Conservation (phyloP, 1,140 invertebrate genomes). For the Bursaphelenchus mucronatus region DNA sequence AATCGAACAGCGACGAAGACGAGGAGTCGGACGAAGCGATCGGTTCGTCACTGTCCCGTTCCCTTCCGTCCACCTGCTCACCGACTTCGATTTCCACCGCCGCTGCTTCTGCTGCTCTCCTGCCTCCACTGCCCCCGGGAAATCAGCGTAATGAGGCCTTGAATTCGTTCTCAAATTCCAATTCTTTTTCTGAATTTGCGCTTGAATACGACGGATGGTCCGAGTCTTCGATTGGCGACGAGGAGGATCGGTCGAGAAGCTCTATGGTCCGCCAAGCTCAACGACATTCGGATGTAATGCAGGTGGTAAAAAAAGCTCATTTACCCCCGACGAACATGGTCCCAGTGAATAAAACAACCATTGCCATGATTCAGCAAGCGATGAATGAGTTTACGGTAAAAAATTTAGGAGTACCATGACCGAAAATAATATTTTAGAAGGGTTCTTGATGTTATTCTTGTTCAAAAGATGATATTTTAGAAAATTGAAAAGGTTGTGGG, state of each 20-base stretch:
- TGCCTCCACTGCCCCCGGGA: too few relatives aligned
- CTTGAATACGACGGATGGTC: not conserved
- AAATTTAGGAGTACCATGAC: not conserved
- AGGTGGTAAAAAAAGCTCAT: not conserved
- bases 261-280: constrained; percentile 6
- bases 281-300: not conserved
- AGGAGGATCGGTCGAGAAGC: not conserved
- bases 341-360: not conserved
- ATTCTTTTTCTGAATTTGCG: not conserved
- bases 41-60: too few relatives aligned
- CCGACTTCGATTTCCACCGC: too few relatives aligned
- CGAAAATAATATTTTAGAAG: not conserved
- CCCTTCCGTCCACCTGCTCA: too few relatives aligned
- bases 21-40: not conserved
- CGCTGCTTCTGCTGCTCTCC: too few relatives aligned
- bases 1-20: constrained; percentile 1
- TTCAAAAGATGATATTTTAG: not conserved
- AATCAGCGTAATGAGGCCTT: too few relatives aligned
- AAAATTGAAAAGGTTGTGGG: not conserved
- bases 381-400: constrained; percentile 17
- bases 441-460: not conserved
- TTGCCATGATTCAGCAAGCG: not conserved
- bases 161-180: not conserved
- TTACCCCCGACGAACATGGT: too few relatives aligned
- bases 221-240: constrained; percentile 3